Conservation (phyloP, 2,113 vertebrate species). For the Mus pahari region DNA sequence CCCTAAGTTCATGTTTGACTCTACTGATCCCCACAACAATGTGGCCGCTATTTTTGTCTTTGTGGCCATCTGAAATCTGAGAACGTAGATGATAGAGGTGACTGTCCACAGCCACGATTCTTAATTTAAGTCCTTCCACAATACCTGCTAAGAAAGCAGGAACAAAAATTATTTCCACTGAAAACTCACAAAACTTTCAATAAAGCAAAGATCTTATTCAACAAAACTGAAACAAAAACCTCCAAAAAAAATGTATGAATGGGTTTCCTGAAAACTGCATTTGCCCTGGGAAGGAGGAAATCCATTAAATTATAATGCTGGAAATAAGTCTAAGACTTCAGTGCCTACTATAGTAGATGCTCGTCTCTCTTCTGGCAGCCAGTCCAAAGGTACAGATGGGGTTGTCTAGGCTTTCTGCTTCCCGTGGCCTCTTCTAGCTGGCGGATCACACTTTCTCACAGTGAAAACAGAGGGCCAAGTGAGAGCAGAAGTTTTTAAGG, state of each 20-base stretch:
- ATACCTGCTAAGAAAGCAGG: slow-evolving; percentile 18
- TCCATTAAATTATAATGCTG: neutral
- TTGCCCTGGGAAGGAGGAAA: neutral
- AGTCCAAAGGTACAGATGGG: neutral
- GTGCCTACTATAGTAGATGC: neutral
- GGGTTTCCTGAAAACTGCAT: slow-evolving; percentile 13
- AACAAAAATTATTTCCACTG: neutral
- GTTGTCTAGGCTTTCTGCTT: neutral
- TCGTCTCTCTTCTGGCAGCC: neutral
- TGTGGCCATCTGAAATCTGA: slow-evolving; percentile 19
- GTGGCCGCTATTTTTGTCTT: slow-evolving; percentile 24
- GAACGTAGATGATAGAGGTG: slow-evolving; percentile 15
- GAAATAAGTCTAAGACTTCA: neutral
- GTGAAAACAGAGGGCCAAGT: neutral
- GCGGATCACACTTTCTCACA: neutral
- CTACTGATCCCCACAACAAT: neutral
- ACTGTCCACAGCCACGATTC: neutral
- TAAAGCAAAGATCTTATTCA: slow-evolving; percentile 14
- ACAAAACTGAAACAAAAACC: neutral
- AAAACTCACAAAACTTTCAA: slow-evolving; percentile 1
- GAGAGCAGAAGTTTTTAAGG: neutral
- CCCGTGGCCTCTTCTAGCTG: neutral
- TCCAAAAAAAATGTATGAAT: slow-evolving; percentile 3
- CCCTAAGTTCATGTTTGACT: slow-evolving; percentile 8
- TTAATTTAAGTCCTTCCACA: slow-evolving; percentile 31